phyloP scores from a whole-genome alignment of 2,113 vertebrate genomes.

The Poeciliopsis retropinna region DNA sequence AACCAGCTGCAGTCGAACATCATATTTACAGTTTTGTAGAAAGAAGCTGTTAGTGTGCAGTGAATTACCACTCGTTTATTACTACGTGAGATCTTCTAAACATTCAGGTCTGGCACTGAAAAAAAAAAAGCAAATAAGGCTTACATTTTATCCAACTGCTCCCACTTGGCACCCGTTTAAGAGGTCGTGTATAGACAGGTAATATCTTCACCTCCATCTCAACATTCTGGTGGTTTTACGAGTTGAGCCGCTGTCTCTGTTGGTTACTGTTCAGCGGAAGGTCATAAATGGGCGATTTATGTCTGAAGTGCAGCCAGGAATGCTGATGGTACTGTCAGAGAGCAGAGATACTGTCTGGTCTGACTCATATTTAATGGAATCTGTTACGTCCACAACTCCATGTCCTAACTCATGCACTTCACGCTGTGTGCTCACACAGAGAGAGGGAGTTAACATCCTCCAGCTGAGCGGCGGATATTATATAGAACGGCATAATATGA shows the following conservation, averaged over 20 bases:
- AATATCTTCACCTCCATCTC: constrained; percentile 50
- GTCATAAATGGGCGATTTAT: constrained; percentile 74
- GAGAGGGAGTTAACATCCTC: constrained; percentile 28
- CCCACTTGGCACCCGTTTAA: constrained; percentile 54
- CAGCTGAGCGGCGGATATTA: constrained; percentile 30
- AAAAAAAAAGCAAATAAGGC: constrained; percentile 42
- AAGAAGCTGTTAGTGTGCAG: constrained; percentile 16
- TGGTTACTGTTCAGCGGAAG: constrained; percentile 69
- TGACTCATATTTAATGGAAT: constrained; percentile 54
- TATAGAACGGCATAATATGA: constrained; percentile 26
- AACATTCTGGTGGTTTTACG: constrained; percentile 62
- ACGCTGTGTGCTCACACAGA: constrained; percentile 38
- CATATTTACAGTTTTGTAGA: constrained; percentile 48
- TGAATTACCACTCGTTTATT: constrained; percentile 48
- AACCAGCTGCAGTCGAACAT: constrained; percentile 11
- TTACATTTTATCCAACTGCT: constrained; percentile 24
- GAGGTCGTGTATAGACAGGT: constrained; percentile 40
- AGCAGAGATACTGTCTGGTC: constrained; percentile 51
- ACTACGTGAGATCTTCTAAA: constrained; percentile 28
- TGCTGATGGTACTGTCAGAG: constrained; percentile 61
- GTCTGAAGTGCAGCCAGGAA: constrained; percentile 55
- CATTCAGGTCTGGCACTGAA: constrained; percentile 23
- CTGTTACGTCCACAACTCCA: constrained; percentile 48
- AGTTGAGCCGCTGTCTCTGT: constrained; percentile 56
- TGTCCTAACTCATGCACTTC: constrained; percentile 33